phyloP scores from a whole-genome alignment of 2,888 invertebrate genomes.

The Notodonta dromedarius region DNA sequence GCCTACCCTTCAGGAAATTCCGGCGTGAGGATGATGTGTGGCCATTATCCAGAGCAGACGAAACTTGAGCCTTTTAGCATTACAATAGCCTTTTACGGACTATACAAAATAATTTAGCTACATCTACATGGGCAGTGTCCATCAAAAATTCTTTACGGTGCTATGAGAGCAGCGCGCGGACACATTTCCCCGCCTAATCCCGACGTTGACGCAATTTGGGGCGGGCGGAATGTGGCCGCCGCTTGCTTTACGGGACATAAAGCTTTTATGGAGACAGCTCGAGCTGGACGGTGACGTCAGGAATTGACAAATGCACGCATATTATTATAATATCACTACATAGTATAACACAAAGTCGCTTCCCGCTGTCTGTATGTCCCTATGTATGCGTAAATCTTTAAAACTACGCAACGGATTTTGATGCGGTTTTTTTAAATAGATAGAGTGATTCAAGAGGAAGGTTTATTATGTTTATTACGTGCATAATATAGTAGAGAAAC shows the following conservation, averaged over 20 bases:
- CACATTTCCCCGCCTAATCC: constrained; percentile 1
- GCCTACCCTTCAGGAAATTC: too few relatives aligned
- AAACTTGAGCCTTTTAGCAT: too few relatives aligned
- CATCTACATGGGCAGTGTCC: not conserved
- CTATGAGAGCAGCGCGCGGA: not conserved
- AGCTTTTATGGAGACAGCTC: not conserved
- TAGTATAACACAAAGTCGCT: too few relatives aligned
- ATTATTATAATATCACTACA: not conserved
- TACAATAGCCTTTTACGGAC: not conserved
- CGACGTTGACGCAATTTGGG: constrained; percentile 1
- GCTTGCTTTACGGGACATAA: not conserved
- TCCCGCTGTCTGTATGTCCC: too few relatives aligned
- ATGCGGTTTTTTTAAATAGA: too few relatives aligned
- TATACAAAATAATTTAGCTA: not conserved
- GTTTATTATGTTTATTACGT: too few relatives aligned
- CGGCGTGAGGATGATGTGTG: too few relatives aligned
- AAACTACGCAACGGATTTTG: too few relatives aligned
- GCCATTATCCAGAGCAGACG: too few relatives aligned
- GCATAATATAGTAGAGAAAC: too few relatives aligned
- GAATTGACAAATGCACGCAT: not conserved
- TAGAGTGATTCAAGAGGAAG: too few relatives aligned
- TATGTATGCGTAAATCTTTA: too few relatives aligned
- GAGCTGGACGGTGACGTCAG: not conserved
- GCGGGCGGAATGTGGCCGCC: not conserved
- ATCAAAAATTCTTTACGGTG: constrained; percentile 1